Percentiles rank a stretch among this genome's conserved stretches.
Conservation (phyloP, 2,888 invertebrate species). For the Dicyrtoma fusca region DNA sequence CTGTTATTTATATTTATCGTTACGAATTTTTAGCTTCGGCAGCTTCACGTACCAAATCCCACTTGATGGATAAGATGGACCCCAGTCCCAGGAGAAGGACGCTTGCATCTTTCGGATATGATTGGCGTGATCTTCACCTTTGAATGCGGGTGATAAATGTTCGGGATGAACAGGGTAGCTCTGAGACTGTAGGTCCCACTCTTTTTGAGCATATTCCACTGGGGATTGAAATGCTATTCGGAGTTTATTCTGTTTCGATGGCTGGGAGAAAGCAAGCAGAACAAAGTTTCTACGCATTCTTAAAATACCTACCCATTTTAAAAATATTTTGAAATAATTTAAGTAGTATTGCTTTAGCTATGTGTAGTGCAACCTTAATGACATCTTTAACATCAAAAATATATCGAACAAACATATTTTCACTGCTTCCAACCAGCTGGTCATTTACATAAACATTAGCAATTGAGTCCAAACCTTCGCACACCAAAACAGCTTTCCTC, state of each 20-base stretch:
- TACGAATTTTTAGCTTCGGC: too few species aligned
- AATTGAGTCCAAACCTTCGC: conserved; percentile 64
- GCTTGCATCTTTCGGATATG: conserved; percentile 91
- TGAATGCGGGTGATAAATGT: conserved; percentile 74
- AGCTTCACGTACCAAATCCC: conserved; percentile 77
- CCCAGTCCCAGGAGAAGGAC: conserved; percentile 97
- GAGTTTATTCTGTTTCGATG: conserved; percentile 67
- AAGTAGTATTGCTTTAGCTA: too few species aligned
- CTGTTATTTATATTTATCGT: too few species aligned
- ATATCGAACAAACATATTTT: conserved; percentile 63
- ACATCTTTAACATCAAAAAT: conserved; percentile 60
- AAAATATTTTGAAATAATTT: neutral
- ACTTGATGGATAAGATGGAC: conserved; percentile 71
- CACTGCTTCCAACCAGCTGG: conserved; percentile 58
- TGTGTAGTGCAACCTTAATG: conserved; percentile 45
- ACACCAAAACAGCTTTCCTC: conserved; percentile 59
- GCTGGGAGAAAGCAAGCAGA: conserved; percentile 39
- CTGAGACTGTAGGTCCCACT: conserved; percentile 58
- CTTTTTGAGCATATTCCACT: conserved; percentile 64
- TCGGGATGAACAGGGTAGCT: conserved; percentile 69
- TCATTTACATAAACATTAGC: conserved; percentile 61
- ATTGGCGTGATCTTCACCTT: conserved; percentile 92
- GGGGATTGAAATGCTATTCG: conserved; percentile 70
- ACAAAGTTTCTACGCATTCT: neutral
- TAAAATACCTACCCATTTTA: neutral